phyloP scores from a whole-genome alignment of 2,113 vertebrate genomes.

The Megaceryle maxima region DNA sequence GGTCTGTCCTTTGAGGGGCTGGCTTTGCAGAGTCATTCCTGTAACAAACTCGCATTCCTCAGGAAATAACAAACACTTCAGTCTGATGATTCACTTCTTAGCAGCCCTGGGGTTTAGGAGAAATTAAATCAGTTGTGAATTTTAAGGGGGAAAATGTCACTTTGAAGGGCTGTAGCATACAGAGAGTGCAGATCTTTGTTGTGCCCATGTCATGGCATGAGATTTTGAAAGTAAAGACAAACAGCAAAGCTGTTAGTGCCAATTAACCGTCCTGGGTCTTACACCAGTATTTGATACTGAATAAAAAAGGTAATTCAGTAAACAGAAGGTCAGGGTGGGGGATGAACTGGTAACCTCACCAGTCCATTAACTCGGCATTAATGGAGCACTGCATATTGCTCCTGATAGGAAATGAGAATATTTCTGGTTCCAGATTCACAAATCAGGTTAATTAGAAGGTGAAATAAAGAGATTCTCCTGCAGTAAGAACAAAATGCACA shows the following conservation, averaged over 20 bases:
- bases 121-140: neutral
- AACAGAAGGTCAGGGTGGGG: neutral
- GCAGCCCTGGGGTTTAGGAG: neutral
- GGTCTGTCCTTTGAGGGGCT: neutral
- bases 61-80: neutral
- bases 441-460: neutral
- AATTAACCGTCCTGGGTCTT: no score
- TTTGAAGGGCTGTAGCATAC: neutral
- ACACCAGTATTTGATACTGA: neutral
- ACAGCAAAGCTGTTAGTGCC: neutral
- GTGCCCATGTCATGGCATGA: neutral
- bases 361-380: neutral
- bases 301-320: neutral
- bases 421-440: neutral
- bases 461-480: neutral
- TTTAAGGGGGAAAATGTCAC: no score
- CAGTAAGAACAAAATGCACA: neutral
- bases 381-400: neutral
- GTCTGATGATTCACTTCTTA: neutral
- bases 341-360: neutral
- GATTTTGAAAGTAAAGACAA: neutral
- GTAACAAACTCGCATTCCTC: neutral
- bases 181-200: neutral
- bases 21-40: neutral
- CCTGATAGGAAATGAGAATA: neutral